phyloP scores from a whole-genome alignment of 2,797 vertebrate species.

The Menidia menidia region DNA sequence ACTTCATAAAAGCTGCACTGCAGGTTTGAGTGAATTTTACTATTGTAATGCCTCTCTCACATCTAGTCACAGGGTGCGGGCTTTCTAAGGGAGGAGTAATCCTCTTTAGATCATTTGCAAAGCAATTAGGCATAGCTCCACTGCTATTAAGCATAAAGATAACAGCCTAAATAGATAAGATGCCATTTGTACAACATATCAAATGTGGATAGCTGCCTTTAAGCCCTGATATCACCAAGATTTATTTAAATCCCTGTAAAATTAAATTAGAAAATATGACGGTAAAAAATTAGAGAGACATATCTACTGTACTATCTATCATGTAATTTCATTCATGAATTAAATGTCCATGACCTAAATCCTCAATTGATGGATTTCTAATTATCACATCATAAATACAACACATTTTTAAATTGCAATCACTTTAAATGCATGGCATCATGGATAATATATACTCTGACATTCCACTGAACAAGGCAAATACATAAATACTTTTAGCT shows the following conservation, averaged over 20 bases:
- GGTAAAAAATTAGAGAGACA: slow-evolving; percentile 55
- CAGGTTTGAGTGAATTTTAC: slow-evolving; percentile 52
- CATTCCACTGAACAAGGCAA: slow-evolving; percentile 67
- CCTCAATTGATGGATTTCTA: slow-evolving; percentile 63
- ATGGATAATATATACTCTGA: slow-evolving; percentile 62
- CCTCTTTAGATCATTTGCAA: slow-evolving; percentile 81
- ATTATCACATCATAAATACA: slow-evolving; percentile 71
- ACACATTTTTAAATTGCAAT: slow-evolving; percentile 65
- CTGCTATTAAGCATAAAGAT: slow-evolving; percentile 79
- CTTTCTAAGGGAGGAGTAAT: slow-evolving; percentile 71
- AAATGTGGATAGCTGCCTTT: slow-evolving; percentile 80
- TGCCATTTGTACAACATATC: slow-evolving; percentile 76
- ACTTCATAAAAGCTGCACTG: slow-evolving; percentile 44
- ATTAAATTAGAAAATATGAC: slow-evolving; percentile 68
- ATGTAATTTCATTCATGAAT: slow-evolving; percentile 61
- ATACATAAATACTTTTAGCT: slow-evolving; percentile 71
- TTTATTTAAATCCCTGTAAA: slow-evolving; percentile 76
- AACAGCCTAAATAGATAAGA: slow-evolving; percentile 79
- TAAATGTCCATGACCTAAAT: slow-evolving; percentile 65
- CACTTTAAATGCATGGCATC: slow-evolving; percentile 63
- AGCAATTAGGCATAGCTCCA: slow-evolving; percentile 81
- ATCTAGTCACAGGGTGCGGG: slow-evolving; percentile 62
- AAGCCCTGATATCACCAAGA: slow-evolving; percentile 72
- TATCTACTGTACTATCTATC: slow-evolving; percentile 68
- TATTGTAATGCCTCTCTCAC: slow-evolving; percentile 70